Percentiles rank a stretch among this genome's conserved stretches.
Conservation (phyloP, 2,888 invertebrate genomes). For the Uloborus plumipes region DNA sequence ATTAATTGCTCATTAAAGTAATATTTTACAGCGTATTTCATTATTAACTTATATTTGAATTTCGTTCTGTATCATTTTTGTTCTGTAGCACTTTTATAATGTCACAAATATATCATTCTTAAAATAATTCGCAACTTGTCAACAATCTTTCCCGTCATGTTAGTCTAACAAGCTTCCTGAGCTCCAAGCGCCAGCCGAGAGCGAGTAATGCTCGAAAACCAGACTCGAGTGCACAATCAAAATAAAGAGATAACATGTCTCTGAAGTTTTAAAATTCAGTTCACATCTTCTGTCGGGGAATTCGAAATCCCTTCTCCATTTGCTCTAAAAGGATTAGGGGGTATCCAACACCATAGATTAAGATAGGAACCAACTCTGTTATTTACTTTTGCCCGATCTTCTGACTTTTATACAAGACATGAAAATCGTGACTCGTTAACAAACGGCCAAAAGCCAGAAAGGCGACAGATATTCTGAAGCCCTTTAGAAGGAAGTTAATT, state of each 20-base stretch:
- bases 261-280: conserved; percentile 5
- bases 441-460: conserved; percentile 11
- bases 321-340: conserved; percentile 6
- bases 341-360: conserved; percentile 15
- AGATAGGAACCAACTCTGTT: not conserved
- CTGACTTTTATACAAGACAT: conserved; percentile 5
- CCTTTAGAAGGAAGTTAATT: no score
- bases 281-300: not conserved
- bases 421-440: conserved; percentile 23
- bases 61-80: no score
- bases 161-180: not conserved
- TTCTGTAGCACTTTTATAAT: no score
- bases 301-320: conserved; percentile 5
- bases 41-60: no score
- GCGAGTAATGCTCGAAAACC: not conserved
- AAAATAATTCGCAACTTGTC: not conserved
- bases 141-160: not conserved
- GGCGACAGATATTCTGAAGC: not conserved
- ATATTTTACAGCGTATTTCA: no score
- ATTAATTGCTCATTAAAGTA: no score
- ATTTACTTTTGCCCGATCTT: no score
- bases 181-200: not conserved
- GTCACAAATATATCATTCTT: no score
- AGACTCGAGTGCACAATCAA: not conserved
- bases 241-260: not conserved